Base-by-base conservation (phyloP, 1,140 invertebrate species). In the Cyclina sinensis region DNA sequence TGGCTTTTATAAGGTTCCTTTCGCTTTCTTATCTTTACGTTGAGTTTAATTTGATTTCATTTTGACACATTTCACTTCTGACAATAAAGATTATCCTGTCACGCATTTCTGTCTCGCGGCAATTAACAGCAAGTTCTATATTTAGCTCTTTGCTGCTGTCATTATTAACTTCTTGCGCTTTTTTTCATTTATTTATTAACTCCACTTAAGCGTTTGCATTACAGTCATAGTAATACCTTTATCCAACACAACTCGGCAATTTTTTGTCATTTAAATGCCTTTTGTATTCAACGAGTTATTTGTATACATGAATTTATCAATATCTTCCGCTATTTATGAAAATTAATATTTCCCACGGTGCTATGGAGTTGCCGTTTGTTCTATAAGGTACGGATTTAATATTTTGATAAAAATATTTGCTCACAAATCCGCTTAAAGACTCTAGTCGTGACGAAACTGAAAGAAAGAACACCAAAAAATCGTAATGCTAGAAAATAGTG, bases 311-410 rank as follows among this genome's bases (percentile, higher is more conserved):
- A 35, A 70, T 70, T 70, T 70, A 70, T 70, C 65, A 37, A 35
- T 39, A 39, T 32, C 9, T 2, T 70, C 30, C 32, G 0, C 12
- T 70, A 14, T 12, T 70, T 39, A 9, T 37, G 9, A 37, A 27
- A 37, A 70, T 70, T 70, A 70, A 70, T 70, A 70, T 37, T 39
- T 70, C 65, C 65, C 65, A 70, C 65, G 65, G 32, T 70, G 14
- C 62, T 65, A n/a, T n/a, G n/a, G 11, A 5, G 62, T 35, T 18
- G 7, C 65, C 18, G 27, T 9, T 39, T 70, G 32, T 37, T 39
- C 32, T 37, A 37, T 39, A 70, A 65, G 1, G 12, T 27, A 70
- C n/a, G 65, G 65, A 70, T 70, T 70, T 70, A 18, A 70, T 70
- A 7, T 43, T 70, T 5, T 70, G 65, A 70, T 70, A 70, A 35